phyloP scores from a whole-genome alignment of 1,140 invertebrate species.

The Scylla paramamosain region DNA sequence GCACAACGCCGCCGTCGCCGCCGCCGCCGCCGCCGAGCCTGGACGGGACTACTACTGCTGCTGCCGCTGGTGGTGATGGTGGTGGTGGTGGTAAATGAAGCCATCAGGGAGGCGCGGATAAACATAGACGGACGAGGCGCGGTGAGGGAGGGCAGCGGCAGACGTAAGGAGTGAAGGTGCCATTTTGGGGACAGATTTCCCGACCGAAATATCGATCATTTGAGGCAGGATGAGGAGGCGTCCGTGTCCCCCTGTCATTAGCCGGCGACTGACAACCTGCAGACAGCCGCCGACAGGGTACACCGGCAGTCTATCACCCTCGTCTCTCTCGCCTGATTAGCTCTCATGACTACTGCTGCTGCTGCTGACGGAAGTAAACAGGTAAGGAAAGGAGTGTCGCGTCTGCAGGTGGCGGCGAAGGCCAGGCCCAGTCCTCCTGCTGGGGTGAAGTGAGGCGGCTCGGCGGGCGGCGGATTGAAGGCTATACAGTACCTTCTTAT shows the following conservation, averaged over 20 bases:
- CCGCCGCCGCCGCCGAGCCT: not conserved
- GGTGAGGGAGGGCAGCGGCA: not conserved
- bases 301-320: not conserved
- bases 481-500: not conserved
- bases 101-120: not conserved
- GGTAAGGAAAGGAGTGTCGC: not conserved
- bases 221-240: not conserved
- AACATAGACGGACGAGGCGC: not conserved
- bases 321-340: slow-evolving; percentile 9
- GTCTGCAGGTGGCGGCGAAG: not conserved
- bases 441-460: not conserved
- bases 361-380: not conserved
- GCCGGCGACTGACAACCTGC: not conserved
- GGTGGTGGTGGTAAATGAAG: too few species aligned
- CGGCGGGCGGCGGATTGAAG: not conserved
- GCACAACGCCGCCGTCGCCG: not conserved
- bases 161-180: not conserved
- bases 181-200: slow-evolving; percentile 21
- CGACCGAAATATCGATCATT: not conserved
- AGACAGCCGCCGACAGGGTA: not conserved
- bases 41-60: too few species aligned
- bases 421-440: not conserved
- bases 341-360: not conserved
- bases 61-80: too few species aligned
- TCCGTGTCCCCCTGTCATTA: not conserved